Base-by-base conservation (phyloP, 2,797 vertebrate genomes). In the Phyllotis vaccarum region DNA sequence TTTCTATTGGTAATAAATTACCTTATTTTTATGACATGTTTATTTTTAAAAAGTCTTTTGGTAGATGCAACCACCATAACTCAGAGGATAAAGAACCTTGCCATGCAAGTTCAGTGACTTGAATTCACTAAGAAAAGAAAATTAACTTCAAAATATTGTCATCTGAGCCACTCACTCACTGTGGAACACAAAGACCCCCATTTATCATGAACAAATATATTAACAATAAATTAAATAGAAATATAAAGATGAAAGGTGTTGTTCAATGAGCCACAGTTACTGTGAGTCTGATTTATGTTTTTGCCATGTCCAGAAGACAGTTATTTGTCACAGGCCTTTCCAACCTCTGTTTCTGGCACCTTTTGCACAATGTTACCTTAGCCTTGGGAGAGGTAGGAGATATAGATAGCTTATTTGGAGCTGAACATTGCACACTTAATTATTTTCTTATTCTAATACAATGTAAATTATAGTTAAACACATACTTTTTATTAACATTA, bases 301-400 rank as follows among this genome's bases (percentile, higher is more conserved):
- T 3, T 58, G n/a, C n/a, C 22, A 58, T 27, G 54, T 40, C 22
- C 3, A 40, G 54, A 58, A 40, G 54, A 40, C 34, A 24, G 5
- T 37, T 6, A 37, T 80, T 37, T 37, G 13, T 27, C 58, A 3
- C 34, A n/a, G 12, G 2, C 2, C 5, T 40, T 37, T 54, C 6
- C 3, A 58, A 81, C 6, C 11, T 56, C 34, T 58, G 3, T 2
- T 58, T 58, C 12, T 58, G n/a, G 2, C 11, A 37, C 79, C 1
- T 58, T 21, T 58, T 81, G n/a, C 2, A 58, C 1, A 31, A 37
- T 14, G 21, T 37, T 37, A 13, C 11, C 11, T 16, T 2, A 81
- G n/a, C 12, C 21, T 40, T 81, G n/a, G 40, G 2, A 12, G 3
- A 7, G 22, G 1, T 11, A 40, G 1, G 12, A n/a, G 3, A 58